These are phyloP conservation scores for Augochlorella aurata DNA, from an alignment of 2,888 invertebrate species.

Conservation along the genomic window DNA sequence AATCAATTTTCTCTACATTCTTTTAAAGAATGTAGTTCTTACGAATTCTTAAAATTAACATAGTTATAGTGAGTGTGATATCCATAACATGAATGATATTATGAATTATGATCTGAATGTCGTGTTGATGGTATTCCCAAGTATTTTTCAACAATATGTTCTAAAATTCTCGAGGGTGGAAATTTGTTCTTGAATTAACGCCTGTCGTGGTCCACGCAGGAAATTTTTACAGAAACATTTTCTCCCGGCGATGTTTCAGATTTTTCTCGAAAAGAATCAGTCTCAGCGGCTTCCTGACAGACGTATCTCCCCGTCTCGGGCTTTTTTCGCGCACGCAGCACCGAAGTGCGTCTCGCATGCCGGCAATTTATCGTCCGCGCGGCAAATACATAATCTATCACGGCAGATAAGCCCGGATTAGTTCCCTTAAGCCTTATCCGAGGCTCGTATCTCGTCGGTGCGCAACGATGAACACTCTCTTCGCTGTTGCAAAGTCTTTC, in stretches of 20 bases:
- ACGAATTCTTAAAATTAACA: too few species aligned
- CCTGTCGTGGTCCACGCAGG: too few species aligned
- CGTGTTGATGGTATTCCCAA: too few species aligned
- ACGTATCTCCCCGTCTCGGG: conserved; percentile 16
- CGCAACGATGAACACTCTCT: conserved; percentile 45
- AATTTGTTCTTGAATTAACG: too few species aligned
- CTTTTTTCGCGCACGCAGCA: conserved; percentile 12
- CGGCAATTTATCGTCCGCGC: conserved; percentile 62
- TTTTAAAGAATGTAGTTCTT: too few species aligned
- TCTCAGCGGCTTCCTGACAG: conserved; percentile 3
- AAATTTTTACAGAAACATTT: neutral
- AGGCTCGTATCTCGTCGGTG: conserved; percentile 57
- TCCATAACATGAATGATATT: too few species aligned
- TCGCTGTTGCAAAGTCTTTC: conserved; percentile 8
- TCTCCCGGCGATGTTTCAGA: neutral
- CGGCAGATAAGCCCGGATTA: conserved; percentile 65
- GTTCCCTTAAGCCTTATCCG: conserved; percentile 63
- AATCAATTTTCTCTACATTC: too few species aligned
- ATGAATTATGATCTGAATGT: too few species aligned
- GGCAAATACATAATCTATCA: conserved; percentile 69
- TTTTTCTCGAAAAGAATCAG: neutral
- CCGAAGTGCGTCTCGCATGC: conserved; percentile 13
- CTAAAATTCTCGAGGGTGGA: too few species aligned
- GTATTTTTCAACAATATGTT: too few species aligned
- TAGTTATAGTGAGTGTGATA: too few species aligned